phyloP scores from a whole-genome alignment of 2,888 invertebrate species.

The Plebejus argus region DNA sequence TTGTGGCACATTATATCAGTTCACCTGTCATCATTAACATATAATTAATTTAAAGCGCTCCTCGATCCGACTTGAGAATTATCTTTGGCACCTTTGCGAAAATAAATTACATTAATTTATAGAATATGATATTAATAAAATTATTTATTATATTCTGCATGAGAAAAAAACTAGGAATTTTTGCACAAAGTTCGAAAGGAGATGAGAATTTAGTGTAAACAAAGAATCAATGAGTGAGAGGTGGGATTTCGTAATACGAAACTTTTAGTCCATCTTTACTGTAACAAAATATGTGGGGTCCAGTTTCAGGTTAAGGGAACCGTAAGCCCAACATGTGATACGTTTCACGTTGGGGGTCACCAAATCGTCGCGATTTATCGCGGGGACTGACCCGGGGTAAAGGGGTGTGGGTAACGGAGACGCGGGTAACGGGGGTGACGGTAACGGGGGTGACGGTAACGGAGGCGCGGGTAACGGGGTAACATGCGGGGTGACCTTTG shows the following conservation, averaged over 20 bases:
- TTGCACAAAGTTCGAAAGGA: not conserved
- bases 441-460: slow-evolving; percentile 32
- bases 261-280: slow-evolving; percentile 12
- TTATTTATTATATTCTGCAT: not conserved
- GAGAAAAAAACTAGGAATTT: not conserved
- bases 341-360: slow-evolving; percentile 17
- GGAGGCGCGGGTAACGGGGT: slow-evolving; percentile 42
- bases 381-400: slow-evolving; percentile 4
- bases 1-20: not conserved
- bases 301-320: not conserved
- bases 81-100: not conserved
- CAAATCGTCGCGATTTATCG: slow-evolving; percentile 37
- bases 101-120: not conserved
- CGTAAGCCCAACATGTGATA: slow-evolving; percentile 26
- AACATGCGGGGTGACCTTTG: slow-evolving; percentile 61
- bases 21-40: slow-evolving; percentile 8
- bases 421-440: slow-evolving; percentile 32
- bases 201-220: slow-evolving; percentile 4
- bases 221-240: not conserved
- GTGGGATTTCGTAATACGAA: slow-evolving; percentile 1
- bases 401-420: slow-evolving; percentile 29
- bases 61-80: not conserved
- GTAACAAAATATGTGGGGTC: slow-evolving; percentile 29
- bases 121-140: not conserved
- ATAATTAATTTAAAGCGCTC: not conserved